phyloP scores from a whole-genome alignment of 2,888 invertebrate genomes.

The Perithous albicinctus region DNA sequence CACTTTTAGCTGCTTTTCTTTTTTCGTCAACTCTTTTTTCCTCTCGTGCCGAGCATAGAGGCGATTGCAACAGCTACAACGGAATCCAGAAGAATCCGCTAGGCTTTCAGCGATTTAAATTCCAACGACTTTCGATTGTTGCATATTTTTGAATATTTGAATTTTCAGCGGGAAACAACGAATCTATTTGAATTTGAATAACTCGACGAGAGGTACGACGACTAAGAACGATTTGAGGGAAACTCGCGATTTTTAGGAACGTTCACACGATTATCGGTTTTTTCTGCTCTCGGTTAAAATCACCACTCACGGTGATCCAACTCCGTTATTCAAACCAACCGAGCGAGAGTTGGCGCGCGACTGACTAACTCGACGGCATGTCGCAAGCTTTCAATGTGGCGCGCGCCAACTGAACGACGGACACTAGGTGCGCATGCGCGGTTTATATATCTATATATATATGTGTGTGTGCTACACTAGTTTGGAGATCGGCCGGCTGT shows the following conservation, averaged over 20 bases:
- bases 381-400: conserved; percentile 84
- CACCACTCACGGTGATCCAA: conserved; percentile 43
- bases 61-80: too few species aligned
- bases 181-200: too few species aligned
- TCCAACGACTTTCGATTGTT: too few species aligned
- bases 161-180: too few species aligned
- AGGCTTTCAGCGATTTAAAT: too few species aligned
- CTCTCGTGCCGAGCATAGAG: neutral
- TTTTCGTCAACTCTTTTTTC: neutral
- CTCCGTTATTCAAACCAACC: conserved; percentile 70
- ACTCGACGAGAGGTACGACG: too few species aligned
- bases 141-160: too few species aligned
- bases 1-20: conserved; percentile 27
- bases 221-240: neutral
- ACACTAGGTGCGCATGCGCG: conserved; percentile 76
- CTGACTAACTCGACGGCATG: conserved; percentile 82
- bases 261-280: neutral
- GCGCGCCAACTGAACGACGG: conserved; percentile 76
- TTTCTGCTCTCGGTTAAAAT: conserved; percentile 15
- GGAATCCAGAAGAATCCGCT: neutral
- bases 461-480: conserved; percentile 49
- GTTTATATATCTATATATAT: too few species aligned
- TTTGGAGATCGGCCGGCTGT: conserved; percentile 56
- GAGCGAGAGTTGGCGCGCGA: conserved; percentile 83
- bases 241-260: conserved; percentile 5